These are phyloP conservation scores for Chaetura pelagica DNA, from an alignment of 2,113 vertebrate genomes.

Conservation along the genomic window DNA sequence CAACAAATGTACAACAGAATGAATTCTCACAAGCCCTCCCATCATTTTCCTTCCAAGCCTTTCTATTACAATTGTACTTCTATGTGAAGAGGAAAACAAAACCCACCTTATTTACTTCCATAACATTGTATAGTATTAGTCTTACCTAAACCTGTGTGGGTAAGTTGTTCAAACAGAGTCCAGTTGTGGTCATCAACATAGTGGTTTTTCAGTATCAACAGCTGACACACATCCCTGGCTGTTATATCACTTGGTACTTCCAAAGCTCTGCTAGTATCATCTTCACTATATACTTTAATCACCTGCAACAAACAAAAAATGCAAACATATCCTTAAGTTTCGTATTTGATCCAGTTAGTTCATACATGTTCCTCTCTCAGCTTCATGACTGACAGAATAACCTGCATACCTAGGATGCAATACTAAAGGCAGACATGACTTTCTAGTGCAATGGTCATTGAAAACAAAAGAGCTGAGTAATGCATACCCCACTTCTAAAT, in stretches of 20 bases:
- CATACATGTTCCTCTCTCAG: background rate
- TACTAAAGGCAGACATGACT: background rate
- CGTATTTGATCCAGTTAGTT: background rate
- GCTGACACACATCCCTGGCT: slow-evolving; percentile 92
- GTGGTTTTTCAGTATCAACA: slow-evolving; percentile 93
- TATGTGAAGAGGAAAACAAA: background rate
- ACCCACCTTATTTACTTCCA: background rate
- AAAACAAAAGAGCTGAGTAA: background rate
- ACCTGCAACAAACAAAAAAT: slow-evolving; percentile 81
- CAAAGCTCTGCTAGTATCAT: slow-evolving; percentile 91
- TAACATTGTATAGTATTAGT: background rate
- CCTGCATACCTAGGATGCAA: background rate
- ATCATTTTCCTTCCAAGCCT: background rate
- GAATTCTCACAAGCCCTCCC: background rate
- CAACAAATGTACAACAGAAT: background rate
- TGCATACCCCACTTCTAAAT: background rate
- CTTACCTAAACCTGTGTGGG: slow-evolving; percentile 86
- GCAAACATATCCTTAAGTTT: background rate
- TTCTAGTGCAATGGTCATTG: background rate
- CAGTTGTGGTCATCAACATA: slow-evolving; percentile 94
- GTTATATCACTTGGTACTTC: slow-evolving; percentile 93
- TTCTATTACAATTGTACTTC: background rate
- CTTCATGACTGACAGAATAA: background rate
- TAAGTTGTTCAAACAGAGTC: slow-evolving; percentile 92
- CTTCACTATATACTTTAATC: slow-evolving; percentile 95